phyloP scores from a whole-genome alignment of 1,140 invertebrate species.

The Ceratosolen solmsi region DNA sequence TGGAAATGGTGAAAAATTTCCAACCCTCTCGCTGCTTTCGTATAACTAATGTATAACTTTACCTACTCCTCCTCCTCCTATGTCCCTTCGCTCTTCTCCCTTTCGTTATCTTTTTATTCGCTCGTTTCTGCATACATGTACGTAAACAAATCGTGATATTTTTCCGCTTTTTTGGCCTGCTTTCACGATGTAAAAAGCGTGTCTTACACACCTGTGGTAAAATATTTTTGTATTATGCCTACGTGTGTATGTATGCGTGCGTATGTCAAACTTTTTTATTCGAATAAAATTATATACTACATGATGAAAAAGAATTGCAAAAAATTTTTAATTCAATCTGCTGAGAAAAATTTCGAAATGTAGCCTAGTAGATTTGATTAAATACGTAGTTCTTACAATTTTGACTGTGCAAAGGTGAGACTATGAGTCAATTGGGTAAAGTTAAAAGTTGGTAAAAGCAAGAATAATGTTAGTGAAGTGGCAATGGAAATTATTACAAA shows the following conservation, averaged over 20 bases:
- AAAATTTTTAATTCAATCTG: neutral
- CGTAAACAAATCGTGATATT: neutral
- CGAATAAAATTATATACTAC: neutral
- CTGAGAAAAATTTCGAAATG: neutral
- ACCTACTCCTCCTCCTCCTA: neutral
- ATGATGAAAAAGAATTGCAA: neutral
- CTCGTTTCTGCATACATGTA: neutral
- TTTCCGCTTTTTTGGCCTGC: neutral
- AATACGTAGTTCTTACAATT: too few relatives aligned
- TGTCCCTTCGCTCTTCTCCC: neutral
- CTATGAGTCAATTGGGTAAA: too few relatives aligned
- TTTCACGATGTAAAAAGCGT: neutral
- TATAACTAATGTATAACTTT: conserved; percentile 41
- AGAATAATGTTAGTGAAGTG: too few relatives aligned
- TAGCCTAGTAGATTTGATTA: too few relatives aligned
- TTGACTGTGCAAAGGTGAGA: too few relatives aligned
- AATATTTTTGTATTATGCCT: neutral
- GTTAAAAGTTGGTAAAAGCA: too few relatives aligned
- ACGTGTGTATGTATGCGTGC: too few relatives aligned
- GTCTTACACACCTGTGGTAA: neutral
- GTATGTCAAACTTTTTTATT: neutral
- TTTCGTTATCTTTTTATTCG: conserved; percentile 8
- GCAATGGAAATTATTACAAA: too few relatives aligned
- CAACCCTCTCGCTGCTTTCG: neutral
- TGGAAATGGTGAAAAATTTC: conserved; percentile 47